Evolutionary conservation across 2,888 invertebrate genomes (phyloP), one percentile per base, ranked within the genome.

Genomic region (Cheilosia variabilis): DNA sequence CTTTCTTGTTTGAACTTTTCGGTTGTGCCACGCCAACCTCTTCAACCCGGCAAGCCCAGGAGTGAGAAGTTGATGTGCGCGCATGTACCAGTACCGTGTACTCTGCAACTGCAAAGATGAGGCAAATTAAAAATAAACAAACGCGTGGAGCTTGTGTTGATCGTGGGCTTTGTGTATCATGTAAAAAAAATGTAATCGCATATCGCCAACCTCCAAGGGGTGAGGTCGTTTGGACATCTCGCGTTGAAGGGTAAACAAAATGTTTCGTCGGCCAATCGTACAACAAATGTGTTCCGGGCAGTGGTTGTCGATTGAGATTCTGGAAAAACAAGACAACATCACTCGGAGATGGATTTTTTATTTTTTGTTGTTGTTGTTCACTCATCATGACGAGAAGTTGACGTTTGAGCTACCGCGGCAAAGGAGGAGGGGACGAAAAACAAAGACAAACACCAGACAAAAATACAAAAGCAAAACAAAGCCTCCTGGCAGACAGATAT

Each of bases 351-450:
- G 50, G 22, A 24, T 4, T 52, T 45, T 53, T 47, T 60, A 5
- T 63, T 81, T 47, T 65, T 24, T 10, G 7, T 41, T 55, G 22
- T 41, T n/a, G 31, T 31, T 31, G 27, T 24, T 37, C 58, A 72
- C 82, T 66, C 78, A 66, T 63, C 83, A 79, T 57, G 75, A 69
- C 52, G 78, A 78, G 68, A 75, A 84, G 73, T 84, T 79, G 83
- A 84, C 79, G 73, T 79, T 62, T 75, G 65, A 79, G 73, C 69
- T 77, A 52, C 73, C 75, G 45, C 75, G 45, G 50, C 50, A 50
- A 62, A 52, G 41, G 58, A 45, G 17, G 41, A 31, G 27, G 10
- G 47, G 31, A 60, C n/a, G 10, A 15, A 57, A 50, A 50, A 53
- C 53, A 27, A 57, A 27, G 50, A 83, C 43, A 73, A 84, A n/a